These are phyloP conservation scores for Hylyphantes graminicola DNA, from an alignment of 1,140 invertebrate genomes.

Conservation along the genomic window DNA sequence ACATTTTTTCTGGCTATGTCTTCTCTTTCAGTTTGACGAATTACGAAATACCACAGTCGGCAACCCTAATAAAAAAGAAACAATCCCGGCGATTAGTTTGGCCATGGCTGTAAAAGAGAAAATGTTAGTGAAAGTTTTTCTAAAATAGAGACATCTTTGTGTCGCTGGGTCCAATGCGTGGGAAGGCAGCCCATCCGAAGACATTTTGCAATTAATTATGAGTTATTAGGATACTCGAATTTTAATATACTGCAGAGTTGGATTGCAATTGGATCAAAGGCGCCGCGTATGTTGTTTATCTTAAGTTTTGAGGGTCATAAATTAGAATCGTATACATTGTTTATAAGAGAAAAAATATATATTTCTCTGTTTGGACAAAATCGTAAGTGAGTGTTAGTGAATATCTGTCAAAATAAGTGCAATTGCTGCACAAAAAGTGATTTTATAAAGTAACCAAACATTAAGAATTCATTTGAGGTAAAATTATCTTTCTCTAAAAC, in stretches of 20 bases:
- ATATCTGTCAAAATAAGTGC: too few relatives aligned
- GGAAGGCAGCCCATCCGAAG: conserved; percentile 18
- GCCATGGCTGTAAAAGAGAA: conserved; percentile 25
- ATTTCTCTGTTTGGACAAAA: too few relatives aligned
- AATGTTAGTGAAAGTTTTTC: conserved; percentile 42
- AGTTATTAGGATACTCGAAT: conserved; percentile 26
- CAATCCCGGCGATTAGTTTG: conserved; percentile 36
- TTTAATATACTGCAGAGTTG: conserved; percentile 26
- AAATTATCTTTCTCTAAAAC: too few relatives aligned
- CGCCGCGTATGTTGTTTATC: conserved; percentile 18
- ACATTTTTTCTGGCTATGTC: too few relatives aligned
- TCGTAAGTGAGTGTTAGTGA: too few relatives aligned
- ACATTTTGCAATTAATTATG: conserved; percentile 30
- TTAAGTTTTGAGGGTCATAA: conserved; percentile 7
- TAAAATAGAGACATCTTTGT: conserved; percentile 9
- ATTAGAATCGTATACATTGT: background rate
- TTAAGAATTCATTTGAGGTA: too few relatives aligned
- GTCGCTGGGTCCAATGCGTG: background rate
- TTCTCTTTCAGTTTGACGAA: too few relatives aligned
- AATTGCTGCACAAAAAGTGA: too few relatives aligned
- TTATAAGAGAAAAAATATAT: too few relatives aligned
- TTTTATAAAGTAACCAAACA: too few relatives aligned
- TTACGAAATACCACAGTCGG: too few relatives aligned
- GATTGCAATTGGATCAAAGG: conserved; percentile 25
- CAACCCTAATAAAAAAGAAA: too few relatives aligned